Evolutionary conservation across 2,888 invertebrate genomes (phyloP).

Genomic region (Harmothoe impar): DNA sequence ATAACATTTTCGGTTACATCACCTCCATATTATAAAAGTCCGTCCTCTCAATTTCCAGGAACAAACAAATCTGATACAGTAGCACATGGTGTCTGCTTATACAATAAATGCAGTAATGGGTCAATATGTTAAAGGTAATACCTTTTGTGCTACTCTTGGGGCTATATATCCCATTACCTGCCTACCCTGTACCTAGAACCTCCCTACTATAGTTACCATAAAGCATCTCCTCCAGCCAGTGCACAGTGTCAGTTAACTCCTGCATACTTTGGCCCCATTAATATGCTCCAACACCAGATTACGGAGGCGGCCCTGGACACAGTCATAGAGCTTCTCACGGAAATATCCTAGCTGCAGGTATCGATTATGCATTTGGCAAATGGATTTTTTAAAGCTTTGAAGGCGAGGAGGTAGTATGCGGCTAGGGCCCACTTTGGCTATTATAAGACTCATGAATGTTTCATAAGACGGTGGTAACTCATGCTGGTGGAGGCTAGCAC

Average conservation of each 20-base stretch:
- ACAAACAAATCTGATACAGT: too few relatives aligned
- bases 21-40: too few relatives aligned
- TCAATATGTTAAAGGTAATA: too few relatives aligned
- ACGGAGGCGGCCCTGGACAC: not conserved
- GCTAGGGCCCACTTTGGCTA: conserved; percentile 13
- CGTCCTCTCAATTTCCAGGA: too few relatives aligned
- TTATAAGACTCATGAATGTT: conserved; percentile 31
- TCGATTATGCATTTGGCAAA: conserved; percentile 35
- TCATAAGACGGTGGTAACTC: conserved; percentile 3
- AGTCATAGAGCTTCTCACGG: not conserved
- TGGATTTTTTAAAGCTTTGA: conserved; percentile 28
- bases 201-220: too few relatives aligned
- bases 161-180: too few relatives aligned
- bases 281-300: not conserved
- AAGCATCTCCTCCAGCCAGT: too few relatives aligned
- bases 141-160: too few relatives aligned
- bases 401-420: not conserved
- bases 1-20: too few relatives aligned
- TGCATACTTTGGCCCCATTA: not conserved
- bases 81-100: too few relatives aligned
- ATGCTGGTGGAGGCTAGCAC: not conserved
- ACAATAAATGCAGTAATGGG: too few relatives aligned
- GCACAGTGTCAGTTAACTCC: not conserved
- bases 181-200: too few relatives aligned
- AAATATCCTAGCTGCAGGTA: not conserved